Base-by-base conservation (phyloP, 1,140 invertebrate species). In the Oryctes rhinoceros region DNA sequence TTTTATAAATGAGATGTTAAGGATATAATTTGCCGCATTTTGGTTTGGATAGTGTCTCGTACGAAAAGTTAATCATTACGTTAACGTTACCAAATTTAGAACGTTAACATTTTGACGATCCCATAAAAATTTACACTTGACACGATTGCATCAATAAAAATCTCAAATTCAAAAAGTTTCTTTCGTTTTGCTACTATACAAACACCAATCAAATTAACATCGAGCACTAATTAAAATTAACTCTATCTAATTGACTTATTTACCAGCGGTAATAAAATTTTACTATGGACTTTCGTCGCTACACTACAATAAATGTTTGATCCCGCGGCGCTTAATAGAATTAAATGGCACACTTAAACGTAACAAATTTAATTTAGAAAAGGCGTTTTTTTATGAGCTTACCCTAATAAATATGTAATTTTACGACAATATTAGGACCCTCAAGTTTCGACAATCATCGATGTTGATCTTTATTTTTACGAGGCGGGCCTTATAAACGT, bases 391-490 rank as follows among this genome's bases (percentile, higher is more conserved):
- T 59, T 59, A 59, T 59, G 15, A 15, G 13, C 53, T n/a, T 59
- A 59, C 53, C 53, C 53, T 59, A 59, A 59, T 59, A 59, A 59
- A 59, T 59, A 59, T 59, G 53, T 59, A 59, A 59, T 59, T 59
- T 59, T 59, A 59, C 53, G 53, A 18, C 53, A 18, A 59, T 59
- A 59, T 59, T 59, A 59, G 53, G 15, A 59, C 53, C 18, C 15
- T 15, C 15, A n/a, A 6, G 53, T 59, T 59, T 18, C 53, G 15
- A 59, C 53, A 59, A 59, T 59, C 53, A 59, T 59, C 18, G 53
- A 59, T 59, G 53, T 59, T 59, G 15, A 59, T 59, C 53, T 59
- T 59, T 59, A 59, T 59, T 59, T 59, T 59, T 59, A 59, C 18
- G 53, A 59, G 13, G 53, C n/a, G 18, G 15, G 3, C 15, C 53